Evolutionary conservation across 2,113 vertebrate species (phyloP).

Genomic region (Nycticorax nycticorax): DNA sequence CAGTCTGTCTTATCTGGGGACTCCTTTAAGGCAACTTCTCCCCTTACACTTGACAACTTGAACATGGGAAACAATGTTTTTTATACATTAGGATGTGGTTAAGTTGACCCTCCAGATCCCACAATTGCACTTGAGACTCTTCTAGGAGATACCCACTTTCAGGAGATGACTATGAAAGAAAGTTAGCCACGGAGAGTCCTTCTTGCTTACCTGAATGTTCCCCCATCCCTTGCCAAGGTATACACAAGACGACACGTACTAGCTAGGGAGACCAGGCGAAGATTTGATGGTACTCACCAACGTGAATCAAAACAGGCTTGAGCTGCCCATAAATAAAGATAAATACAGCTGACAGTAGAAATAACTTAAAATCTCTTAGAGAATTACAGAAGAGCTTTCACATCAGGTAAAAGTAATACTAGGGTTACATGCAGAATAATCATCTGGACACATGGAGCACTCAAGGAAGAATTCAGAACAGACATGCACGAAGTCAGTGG

Average conservation of each 20-base stretch:
- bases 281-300: background rate
- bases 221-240: background rate
- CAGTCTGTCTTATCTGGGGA: background rate
- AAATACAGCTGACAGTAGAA: background rate
- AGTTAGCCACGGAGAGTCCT: background rate
- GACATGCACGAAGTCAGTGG: background rate
- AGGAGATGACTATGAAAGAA: background rate
- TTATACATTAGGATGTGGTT: background rate
- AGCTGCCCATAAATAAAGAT: background rate
- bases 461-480: background rate
- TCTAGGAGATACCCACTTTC: background rate
- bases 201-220: background rate
- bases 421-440: background rate
- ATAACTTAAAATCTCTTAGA: background rate
- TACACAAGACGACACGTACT: rapidly evolving
- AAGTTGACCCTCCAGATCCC: background rate
- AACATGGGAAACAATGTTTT: background rate
- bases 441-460: background rate
- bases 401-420: background rate
- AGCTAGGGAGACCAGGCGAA: background rate
- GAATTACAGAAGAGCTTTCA: background rate
- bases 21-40: background rate
- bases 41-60: background rate
- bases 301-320: background rate
- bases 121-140: background rate